Conservation (phyloP, 2,113 vertebrate species). For the Isurus oxyrinchus region DNA sequence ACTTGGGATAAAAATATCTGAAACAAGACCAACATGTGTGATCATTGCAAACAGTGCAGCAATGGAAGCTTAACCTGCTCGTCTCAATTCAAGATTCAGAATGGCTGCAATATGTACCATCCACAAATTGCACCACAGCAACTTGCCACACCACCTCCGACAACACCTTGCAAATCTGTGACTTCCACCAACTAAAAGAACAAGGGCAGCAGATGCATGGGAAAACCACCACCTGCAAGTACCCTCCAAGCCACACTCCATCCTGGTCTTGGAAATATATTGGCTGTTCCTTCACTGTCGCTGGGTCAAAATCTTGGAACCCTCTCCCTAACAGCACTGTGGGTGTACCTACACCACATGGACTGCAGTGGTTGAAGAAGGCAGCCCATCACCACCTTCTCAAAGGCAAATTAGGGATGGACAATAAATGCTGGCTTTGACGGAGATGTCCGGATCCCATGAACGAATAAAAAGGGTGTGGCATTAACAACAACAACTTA, state of each 20-base stretch:
- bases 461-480: not conserved
- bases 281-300: too few relatives aligned
- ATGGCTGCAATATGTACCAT: not conserved
- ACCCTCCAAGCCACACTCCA: too few relatives aligned
- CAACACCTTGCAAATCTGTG: not conserved
- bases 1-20: slow-evolving; percentile 21
- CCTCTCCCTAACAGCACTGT: too few relatives aligned
- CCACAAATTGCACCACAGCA: not conserved
- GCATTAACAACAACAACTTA: not conserved
- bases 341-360: too few relatives aligned
- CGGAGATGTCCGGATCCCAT: too few relatives aligned
- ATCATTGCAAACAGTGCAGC: not conserved
- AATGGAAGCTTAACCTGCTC: not conserved
- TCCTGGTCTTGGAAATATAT: too few relatives aligned
- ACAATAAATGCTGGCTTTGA: too few relatives aligned
- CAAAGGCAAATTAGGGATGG: too few relatives aligned
- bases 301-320: too few relatives aligned
- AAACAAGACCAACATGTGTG: not conserved
- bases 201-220: not conserved
- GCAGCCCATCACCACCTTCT: too few relatives aligned
- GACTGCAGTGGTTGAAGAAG: too few relatives aligned
- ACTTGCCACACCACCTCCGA: not conserved
- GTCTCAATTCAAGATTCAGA: not conserved
- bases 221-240: too few relatives aligned
- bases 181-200: not conserved